Base-by-base conservation (phyloP, 2,888 invertebrate species). In the Sphaerophoria rueppellii region DNA sequence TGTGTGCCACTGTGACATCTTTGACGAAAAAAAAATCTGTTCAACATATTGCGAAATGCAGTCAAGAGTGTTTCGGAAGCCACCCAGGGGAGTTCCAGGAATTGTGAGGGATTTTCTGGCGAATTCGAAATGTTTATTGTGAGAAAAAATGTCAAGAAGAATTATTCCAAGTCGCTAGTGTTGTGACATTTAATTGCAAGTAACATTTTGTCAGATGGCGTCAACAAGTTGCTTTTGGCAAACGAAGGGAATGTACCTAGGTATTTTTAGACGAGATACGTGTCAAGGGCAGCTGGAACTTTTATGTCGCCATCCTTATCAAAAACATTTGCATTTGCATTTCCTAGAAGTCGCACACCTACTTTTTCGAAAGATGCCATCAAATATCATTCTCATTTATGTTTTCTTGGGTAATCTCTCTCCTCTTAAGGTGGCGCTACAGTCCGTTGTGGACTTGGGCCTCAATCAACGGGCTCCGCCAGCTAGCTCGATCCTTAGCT, bases 81-180 rank as follows among this genome's bases (percentile, higher is more conserved):
- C 85, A 85, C 85, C 85, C 85, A 77, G 73, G 70, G 55, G 52
- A 63, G 58, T 85, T 85, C 76, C 69, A 40, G 70, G 85, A 85
- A 85, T 69, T 32, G 5, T 12, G 24, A 40, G 71, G 57, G 34
- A 46, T 60, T 78, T 72, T 72, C 73, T 50, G 60, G 67, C 14
- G 16, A 16, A 58, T n/a, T 46, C 14, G 16, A 52, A 11, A 6
- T 63, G 24, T 54, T 58, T 48, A 14, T 61, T 72, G 60, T 72
- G 82, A 77, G 77, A 81, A 80, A 12, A 58, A 12, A 24, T 12
- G 16, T 58, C 37, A 12, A 43, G 11, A 7, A 50, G 6, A 9
- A n/a, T 14, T 12, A 34, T 34, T 12, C 11, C 11, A 11, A 58
- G 9, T 11, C 11, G 4, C 5, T 60, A 24, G 4, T 43, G 43